These are phyloP conservation scores for Galerucella nymphaeae DNA, from an alignment of 2,888 invertebrate species.

Conservation along the genomic window DNA sequence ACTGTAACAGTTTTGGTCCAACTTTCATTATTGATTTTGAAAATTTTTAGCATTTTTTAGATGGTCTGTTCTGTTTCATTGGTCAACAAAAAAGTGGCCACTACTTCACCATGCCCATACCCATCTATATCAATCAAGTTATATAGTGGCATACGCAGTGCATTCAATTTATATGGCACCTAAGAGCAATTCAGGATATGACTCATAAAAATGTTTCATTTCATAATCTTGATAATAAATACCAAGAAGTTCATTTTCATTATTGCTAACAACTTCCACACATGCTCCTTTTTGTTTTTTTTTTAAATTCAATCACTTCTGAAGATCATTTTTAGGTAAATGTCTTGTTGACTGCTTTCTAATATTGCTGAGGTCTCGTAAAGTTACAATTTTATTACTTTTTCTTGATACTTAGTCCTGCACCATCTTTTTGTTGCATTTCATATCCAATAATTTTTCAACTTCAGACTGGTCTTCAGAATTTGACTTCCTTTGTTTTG, in stretches of 20 bases:
- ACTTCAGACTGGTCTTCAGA: conserved; percentile 11
- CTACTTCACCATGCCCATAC: conserved; percentile 30
- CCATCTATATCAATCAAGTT: conserved; percentile 11
- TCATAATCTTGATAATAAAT: conserved; percentile 11
- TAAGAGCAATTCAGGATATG: conserved; percentile 9
- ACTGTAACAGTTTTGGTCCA: conserved; percentile 20
- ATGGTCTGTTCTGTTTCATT: conserved; percentile 27
- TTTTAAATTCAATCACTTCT: conserved; percentile 6
- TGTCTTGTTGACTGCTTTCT: background rate
- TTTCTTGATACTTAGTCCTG: conserved; percentile 11
- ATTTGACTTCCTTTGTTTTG: conserved; percentile 15
- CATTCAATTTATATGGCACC: background rate
- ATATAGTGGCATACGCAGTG: background rate
- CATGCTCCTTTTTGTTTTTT: background rate
- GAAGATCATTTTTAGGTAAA: conserved; percentile 6
- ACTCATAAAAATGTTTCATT: conserved; percentile 1
- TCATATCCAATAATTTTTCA: conserved; percentile 5
- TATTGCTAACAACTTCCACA: conserved; percentile 12
- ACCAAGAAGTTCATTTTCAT: conserved; percentile 8
- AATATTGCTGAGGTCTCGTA: conserved; percentile 19
- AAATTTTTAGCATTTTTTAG: conserved; percentile 26
- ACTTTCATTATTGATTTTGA: conserved; percentile 23
- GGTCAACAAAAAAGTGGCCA: conserved; percentile 27
- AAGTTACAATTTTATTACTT: conserved; percentile 15
- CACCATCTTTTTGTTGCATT: conserved; percentile 27